Base-by-base conservation (phyloP, 2,797 vertebrate species). In the Melanotaenia maccullochi region DNA sequence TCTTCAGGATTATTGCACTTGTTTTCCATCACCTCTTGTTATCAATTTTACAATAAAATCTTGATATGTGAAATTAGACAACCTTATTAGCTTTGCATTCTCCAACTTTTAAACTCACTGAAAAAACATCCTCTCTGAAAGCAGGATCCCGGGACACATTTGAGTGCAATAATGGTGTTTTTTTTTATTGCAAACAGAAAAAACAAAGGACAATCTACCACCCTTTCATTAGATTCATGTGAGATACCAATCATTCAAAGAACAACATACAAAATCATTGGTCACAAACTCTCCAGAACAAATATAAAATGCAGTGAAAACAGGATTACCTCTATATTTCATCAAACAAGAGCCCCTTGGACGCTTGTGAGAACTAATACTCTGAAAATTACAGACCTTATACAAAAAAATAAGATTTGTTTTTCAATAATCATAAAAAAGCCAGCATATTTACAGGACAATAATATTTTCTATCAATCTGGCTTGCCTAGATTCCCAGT, bases 381-480 rank as follows among this genome's bases (percentile, higher is more conserved):
- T 90, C 85, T 81, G 79, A 83, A 90, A 91, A 87, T 77, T 70
- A 90, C 78, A 88, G 73, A 90, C 89, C 84, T 89, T 81, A 90
- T 92, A 94, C 87, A 94, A 94, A 94, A 90, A 92, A 90, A 91
- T 85, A 82, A 36, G 22, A 57, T 82, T 87, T 82, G 78, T 85
- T 81, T 78, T 59, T 66, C 68, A 86, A 88, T 65, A 88, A 85
- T 54, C 75, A 78, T 68, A 44, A 65, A 75, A 87, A 68, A 86
- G 87, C 87, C 93, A 93, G 87, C 84, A 86, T 95, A 95, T 94
- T 90, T 95, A 95, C 93, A 95, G 68, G 65, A 93, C 81, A 87
- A 91, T 77, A 94, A 91, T 93, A 93, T 94, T 91, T 93, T 88
- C 92, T 84, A 82, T 72, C 74, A 89, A 71, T 87, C 90, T 93